Conservation (phyloP, 2,797 vertebrate genomes). For the Sparidentex hasta region DNA sequence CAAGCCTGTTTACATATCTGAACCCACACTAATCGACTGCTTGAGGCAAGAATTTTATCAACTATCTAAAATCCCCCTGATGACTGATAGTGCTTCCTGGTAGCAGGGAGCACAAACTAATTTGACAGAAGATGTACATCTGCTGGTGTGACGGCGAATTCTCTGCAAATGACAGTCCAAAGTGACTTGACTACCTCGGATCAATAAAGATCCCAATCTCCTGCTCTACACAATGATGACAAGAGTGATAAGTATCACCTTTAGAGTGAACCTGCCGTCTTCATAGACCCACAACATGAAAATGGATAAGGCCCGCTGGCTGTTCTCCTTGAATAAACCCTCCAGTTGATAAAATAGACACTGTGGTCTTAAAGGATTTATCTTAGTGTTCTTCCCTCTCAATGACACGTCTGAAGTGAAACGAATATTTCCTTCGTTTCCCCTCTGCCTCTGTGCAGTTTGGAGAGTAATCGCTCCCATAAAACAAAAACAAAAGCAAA, state of each 20-base stretch:
- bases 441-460: conserved; percentile 10
- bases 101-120: conserved; percentile 24
- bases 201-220: conserved; percentile 65
- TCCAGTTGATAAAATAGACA: conserved; percentile 44
- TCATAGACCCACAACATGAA: conserved; percentile 50
- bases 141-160: conserved; percentile 9
- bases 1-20: conserved; percentile 8
- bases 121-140: conserved; percentile 26
- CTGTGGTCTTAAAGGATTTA: conserved; percentile 53
- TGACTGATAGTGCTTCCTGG: conserved; percentile 23
- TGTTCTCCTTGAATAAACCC: conserved; percentile 55
- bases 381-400: conserved; percentile 36
- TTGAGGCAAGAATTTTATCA: conserved; percentile 10
- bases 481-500: conserved; percentile 49
- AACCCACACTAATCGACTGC: conserved; percentile 2
- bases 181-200: conserved; percentile 44
- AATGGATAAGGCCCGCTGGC: conserved; percentile 58
- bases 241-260: conserved; percentile 64
- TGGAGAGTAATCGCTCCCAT: conserved; percentile 36
- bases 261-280: conserved; percentile 48
- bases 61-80: conserved; percentile 19
- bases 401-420: conserved; percentile 34
- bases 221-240: conserved; percentile 55
- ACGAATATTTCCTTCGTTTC: conserved; percentile 35
- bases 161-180: conserved; percentile 37